Conservation (phyloP, 2,113 vertebrate species). For the Eurystomus gularis region DNA sequence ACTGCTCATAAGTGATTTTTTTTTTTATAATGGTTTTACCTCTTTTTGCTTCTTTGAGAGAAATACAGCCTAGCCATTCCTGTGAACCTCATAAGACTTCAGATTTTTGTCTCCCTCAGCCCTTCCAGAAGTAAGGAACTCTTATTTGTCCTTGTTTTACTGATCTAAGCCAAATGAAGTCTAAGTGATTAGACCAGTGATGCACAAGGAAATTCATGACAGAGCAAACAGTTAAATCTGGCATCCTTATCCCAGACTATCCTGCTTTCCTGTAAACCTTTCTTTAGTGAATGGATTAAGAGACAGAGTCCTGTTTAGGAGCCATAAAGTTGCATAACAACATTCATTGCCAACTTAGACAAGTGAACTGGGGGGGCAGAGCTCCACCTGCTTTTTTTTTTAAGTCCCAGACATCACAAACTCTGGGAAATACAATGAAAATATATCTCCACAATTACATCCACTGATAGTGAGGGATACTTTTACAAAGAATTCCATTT, state of each 20-base stretch:
- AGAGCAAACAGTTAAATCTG: background rate
- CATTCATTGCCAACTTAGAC: background rate
- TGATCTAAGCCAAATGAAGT: background rate
- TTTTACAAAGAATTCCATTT: background rate
- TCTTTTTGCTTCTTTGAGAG: background rate
- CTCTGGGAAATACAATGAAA: background rate
- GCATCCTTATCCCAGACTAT: background rate
- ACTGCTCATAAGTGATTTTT: background rate
- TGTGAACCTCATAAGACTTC: background rate
- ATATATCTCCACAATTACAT: background rate
- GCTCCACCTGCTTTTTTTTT: background rate
- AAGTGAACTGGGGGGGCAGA: background rate
- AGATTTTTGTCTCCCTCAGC: background rate
- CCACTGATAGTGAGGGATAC: background rate
- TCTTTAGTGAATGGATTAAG: background rate
- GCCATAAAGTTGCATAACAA: background rate
- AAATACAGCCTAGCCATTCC: background rate
- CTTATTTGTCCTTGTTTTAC: background rate
- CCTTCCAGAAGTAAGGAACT: background rate
- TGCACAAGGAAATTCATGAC: background rate
- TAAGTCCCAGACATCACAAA: background rate
- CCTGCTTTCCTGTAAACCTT: background rate
- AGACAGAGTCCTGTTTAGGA: background rate
- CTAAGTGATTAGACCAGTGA: background rate
- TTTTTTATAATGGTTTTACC: background rate